Evolutionary conservation across 2,113 vertebrate genomes (phyloP).

Genomic region (Capra hircus): DNA sequence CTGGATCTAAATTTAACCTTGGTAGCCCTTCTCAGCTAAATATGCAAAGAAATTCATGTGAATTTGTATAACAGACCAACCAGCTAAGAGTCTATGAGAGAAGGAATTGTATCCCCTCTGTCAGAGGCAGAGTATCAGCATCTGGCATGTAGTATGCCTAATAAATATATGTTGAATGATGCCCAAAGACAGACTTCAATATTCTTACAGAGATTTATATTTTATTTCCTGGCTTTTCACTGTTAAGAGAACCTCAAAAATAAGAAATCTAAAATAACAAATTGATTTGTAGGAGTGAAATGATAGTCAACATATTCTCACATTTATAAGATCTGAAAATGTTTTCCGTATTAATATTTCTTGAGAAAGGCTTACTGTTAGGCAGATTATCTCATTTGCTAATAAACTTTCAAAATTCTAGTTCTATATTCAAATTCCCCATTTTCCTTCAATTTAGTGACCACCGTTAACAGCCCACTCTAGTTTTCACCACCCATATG

Average conservation of each 20-base stretch:
- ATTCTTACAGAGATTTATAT: neutral
- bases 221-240: neutral
- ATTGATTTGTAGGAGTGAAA: neutral
- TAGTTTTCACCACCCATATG: neutral
- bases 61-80: neutral
- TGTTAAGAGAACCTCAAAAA: neutral
- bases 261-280: constrained; percentile 5
- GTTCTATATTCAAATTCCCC: neutral
- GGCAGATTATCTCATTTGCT: neutral
- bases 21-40: constrained; percentile 7
- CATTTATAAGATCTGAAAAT: neutral
- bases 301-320: neutral
- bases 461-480: neutral
- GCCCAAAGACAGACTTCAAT: neutral
- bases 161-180: constrained; percentile 13
- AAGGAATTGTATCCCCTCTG: neutral
- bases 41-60: constrained; percentile 20
- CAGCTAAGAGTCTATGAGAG: neutral
- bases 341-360: neutral
- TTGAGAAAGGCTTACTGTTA: neutral
- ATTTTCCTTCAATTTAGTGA: neutral
- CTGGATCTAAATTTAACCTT: constrained; percentile 29
- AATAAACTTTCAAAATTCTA: constrained; percentile 25
- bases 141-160: neutral
- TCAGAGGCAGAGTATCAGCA: neutral